Conservation (phyloP, 2,113 vertebrate species). For the Alaudala cheleensis region DNA sequence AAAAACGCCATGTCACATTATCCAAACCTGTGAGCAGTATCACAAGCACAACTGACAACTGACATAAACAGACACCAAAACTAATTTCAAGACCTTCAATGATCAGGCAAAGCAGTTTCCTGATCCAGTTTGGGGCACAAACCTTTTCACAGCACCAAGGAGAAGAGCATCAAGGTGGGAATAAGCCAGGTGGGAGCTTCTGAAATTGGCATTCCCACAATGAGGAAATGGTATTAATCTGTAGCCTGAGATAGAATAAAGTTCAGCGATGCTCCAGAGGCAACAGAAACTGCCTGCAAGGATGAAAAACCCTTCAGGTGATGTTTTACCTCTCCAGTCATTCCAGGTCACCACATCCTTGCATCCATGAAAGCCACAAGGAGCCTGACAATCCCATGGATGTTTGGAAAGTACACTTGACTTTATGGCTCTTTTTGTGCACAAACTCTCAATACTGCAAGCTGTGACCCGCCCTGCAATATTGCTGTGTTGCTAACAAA, state of each 20-base stretch:
- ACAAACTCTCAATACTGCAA: not conserved
- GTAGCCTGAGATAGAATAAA: not conserved
- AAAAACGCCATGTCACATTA: not conserved
- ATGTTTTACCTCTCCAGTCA: not conserved
- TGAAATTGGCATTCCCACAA: not conserved
- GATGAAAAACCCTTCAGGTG: not conserved
- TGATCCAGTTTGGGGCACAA: not conserved
- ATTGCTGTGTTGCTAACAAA: not conserved
- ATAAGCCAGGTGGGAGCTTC: not conserved
- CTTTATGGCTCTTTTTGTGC: not conserved
- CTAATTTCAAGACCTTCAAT: not conserved
- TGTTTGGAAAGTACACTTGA: not conserved
- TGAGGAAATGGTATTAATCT: not conserved
- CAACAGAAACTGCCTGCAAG: not conserved
- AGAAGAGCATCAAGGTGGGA: not conserved
- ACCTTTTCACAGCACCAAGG: not conserved
- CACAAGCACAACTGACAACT: not conserved
- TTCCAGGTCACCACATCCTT: not conserved
- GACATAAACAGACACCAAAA: not conserved
- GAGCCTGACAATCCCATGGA: not conserved
- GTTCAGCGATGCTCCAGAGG: not conserved
- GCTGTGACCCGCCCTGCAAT: not conserved
- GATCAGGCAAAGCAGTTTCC: not conserved
- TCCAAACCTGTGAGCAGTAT: not conserved
- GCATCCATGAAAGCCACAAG: not conserved